These are phyloP conservation scores for Nematolebias whitei DNA, from an alignment of 2,113 vertebrate species.

Conservation along the genomic window DNA sequence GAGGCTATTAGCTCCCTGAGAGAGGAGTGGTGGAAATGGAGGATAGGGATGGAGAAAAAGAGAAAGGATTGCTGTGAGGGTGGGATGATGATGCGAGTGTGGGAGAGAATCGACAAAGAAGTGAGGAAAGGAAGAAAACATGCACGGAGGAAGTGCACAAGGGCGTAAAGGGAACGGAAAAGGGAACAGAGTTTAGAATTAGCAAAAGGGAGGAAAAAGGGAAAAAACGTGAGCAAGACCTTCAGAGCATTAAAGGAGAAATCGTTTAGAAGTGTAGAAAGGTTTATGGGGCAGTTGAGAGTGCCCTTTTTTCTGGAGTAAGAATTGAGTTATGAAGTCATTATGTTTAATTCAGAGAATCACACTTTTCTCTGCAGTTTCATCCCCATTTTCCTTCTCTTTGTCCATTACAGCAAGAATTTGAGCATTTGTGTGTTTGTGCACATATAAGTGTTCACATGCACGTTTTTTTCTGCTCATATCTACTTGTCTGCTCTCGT, in stretches of 20 bases:
- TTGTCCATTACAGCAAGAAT: conserved; percentile 46
- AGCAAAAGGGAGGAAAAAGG: conserved; percentile 12
- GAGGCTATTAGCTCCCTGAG: conserved; percentile 75
- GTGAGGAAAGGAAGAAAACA: conserved; percentile 40
- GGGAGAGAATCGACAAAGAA: conserved; percentile 48
- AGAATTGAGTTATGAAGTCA: conserved; percentile 36
- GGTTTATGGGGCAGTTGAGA: conserved; percentile 25
- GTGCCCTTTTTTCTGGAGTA: conserved; percentile 17
- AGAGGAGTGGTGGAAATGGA: conserved; percentile 74
- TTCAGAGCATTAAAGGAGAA: conserved; percentile 44
- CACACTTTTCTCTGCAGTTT: conserved; percentile 35
- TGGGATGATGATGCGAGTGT: conserved; percentile 58
- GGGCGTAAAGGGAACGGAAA: conserved; percentile 45
- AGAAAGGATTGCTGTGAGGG: conserved; percentile 62
- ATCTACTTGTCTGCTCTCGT: conserved; percentile 31
- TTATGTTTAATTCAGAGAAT: conserved; percentile 58
- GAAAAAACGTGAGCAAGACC: conserved; percentile 35
- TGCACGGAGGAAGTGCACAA: conserved; percentile 27
- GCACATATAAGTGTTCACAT: conserved; percentile 4
- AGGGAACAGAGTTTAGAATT: conserved; percentile 43
- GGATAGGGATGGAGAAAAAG: conserved; percentile 57
- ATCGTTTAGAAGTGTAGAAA: conserved; percentile 44
- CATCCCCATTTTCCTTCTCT: conserved; percentile 36
- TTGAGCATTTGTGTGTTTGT: conserved; percentile 22
- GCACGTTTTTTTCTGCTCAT: conserved; percentile 22